A percentile compares a stretch with the other conserved stretches of the same genome.
Conservation (phyloP, 2,113 vertebrate genomes). For the Colistium nudipinnis region DNA sequence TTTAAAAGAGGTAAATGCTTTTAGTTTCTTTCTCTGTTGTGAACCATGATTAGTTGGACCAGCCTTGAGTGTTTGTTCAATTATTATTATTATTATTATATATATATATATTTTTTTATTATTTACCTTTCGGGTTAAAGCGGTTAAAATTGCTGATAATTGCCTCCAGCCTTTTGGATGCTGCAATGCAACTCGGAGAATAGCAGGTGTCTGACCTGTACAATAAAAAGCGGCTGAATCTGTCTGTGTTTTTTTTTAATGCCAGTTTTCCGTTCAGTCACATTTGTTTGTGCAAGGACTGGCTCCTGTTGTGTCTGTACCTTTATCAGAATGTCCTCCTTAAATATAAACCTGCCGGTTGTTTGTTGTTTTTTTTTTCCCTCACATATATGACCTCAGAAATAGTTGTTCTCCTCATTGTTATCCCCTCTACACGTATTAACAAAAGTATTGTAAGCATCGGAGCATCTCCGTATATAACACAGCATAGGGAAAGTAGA, state of each 20-base stretch:
- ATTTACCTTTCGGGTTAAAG: constrained; percentile 21
- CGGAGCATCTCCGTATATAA: not conserved
- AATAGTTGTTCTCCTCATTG: too few species aligned
- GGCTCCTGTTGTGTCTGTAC: too few species aligned
- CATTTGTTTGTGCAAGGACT: not conserved
- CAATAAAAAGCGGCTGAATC: not conserved
- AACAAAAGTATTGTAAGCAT: too few species aligned
- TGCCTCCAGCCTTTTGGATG: constrained; percentile 22
- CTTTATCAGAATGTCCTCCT: not conserved
- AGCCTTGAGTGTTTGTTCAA: constrained; percentile 32
- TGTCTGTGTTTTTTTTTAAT: not conserved
- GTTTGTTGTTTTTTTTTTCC: not conserved
- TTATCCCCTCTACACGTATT: too few species aligned
- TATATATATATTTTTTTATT: too few species aligned
- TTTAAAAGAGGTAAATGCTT: constrained; percentile 20
- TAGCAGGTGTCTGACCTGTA: not conserved
- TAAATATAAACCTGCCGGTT: too few species aligned
- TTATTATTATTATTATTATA: constrained; percentile 33
- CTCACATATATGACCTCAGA: not conserved
- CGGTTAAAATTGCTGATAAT: constrained; percentile 18
- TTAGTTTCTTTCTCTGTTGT: constrained; percentile 16
- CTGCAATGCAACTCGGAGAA: not conserved
- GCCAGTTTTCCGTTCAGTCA: too few species aligned
- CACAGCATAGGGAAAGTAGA: too few species aligned
- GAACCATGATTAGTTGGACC: constrained; percentile 20